phyloP scores from a whole-genome alignment of 2,113 vertebrate species.

The Arizona elegans region DNA sequence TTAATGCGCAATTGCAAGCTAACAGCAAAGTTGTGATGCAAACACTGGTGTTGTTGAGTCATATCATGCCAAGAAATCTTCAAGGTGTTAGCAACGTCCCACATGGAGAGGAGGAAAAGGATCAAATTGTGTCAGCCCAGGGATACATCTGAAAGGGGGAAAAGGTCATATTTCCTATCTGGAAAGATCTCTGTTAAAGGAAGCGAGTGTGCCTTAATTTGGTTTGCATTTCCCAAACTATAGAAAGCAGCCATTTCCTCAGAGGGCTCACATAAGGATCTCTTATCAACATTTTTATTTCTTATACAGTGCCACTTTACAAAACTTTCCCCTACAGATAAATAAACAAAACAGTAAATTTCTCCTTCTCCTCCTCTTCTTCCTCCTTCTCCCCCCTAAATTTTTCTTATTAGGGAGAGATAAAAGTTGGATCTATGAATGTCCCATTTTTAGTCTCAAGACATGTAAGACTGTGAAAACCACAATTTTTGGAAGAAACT shows the following conservation, averaged over 20 bases:
- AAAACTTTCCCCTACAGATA: neutral
- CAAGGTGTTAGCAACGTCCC: neutral
- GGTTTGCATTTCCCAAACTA: neutral
- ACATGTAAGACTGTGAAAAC: neutral
- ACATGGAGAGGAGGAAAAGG: neutral
- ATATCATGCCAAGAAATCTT: neutral
- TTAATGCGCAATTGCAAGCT: neutral
- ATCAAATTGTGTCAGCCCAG: neutral
- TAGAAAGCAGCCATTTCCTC: neutral
- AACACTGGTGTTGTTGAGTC: neutral
- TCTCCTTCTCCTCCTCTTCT: neutral
- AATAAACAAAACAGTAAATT: neutral
- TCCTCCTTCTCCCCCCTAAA: neutral
- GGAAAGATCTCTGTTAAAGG: neutral
- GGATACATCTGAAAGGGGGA: neutral
- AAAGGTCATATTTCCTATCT: neutral
- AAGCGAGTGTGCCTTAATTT: neutral
- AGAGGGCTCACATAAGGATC: neutral
- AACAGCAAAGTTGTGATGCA: neutral
- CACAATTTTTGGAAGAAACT: neutral
- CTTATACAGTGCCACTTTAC: neutral
- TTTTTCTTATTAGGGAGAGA: neutral
- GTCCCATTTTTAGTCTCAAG: neutral
- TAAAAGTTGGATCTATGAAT: neutral
- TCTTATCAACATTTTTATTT: neutral